phyloP scores from a whole-genome alignment of 2,888 invertebrate species.

The Xanthorhoe spadicearia region DNA sequence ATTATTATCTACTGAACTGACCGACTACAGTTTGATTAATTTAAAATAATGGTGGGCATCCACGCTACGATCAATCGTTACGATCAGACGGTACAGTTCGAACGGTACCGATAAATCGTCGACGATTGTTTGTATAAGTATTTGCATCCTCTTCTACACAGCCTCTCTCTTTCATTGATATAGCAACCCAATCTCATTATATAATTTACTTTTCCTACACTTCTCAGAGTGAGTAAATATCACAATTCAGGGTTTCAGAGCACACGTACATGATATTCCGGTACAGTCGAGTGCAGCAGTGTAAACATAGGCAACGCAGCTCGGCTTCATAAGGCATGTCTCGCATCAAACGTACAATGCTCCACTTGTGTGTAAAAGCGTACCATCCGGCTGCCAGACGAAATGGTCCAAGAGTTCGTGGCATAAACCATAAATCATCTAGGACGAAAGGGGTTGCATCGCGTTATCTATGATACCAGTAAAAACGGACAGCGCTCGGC shows the following conservation, averaged over 20 bases:
- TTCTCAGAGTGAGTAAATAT: constrained; percentile 2
- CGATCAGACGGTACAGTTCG: too few species aligned
- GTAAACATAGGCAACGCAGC: constrained; percentile 25
- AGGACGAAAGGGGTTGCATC: constrained; percentile 1
- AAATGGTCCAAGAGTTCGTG: constrained; percentile 14
- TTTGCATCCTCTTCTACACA: too few species aligned
- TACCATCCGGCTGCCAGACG: constrained; percentile 34
- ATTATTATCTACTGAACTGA: not conserved
- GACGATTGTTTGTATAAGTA: too few species aligned
- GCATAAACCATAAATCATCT: constrained; percentile 3
- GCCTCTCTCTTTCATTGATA: too few species aligned
- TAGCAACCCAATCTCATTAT: not conserved
- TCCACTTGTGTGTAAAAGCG: constrained; percentile 35
- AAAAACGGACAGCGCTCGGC: constrained; percentile 2
- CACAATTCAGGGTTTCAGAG: constrained; percentile 3
- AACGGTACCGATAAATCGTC: too few species aligned
- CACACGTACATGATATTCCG: constrained; percentile 4
- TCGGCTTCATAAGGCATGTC: constrained; percentile 32
- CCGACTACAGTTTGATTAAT: not conserved
- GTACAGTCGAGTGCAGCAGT: constrained; percentile 27
- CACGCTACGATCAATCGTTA: too few species aligned
- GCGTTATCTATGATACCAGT: constrained; percentile 1
- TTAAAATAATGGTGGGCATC: too few species aligned
- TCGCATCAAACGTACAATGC: constrained; percentile 34
- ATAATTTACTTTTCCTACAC: not conserved